Evolutionary conservation across 2,888 invertebrate species (phyloP).

Genomic region (Sthenelais limicola): DNA sequence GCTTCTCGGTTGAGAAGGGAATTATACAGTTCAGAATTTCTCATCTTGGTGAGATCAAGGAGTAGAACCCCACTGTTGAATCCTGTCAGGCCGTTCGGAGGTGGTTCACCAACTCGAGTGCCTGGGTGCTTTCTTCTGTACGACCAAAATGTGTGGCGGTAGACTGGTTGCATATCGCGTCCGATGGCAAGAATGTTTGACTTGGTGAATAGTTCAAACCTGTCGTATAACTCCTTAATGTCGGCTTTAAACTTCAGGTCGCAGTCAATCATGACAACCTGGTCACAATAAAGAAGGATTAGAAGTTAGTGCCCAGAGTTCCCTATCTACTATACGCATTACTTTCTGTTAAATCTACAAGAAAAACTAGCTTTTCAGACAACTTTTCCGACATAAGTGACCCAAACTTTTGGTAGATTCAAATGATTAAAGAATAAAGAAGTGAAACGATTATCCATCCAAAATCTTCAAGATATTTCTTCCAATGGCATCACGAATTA

Average conservation of each 20-base stretch:
- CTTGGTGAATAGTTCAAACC: constrained; percentile 79
- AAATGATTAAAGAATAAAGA: too few relatives aligned
- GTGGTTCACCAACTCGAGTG: constrained; percentile 78
- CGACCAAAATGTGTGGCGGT: constrained; percentile 81
- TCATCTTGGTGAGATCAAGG: constrained; percentile 79
- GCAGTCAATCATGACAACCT: constrained; percentile 82
- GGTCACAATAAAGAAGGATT: too few relatives aligned
- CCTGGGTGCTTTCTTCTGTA: constrained; percentile 79
- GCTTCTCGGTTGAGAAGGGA: constrained; percentile 71
- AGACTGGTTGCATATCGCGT: constrained; percentile 83
- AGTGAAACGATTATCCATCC: too few relatives aligned
- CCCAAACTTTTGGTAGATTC: too few relatives aligned
- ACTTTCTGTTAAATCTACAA: too few relatives aligned
- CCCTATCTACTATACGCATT: too few relatives aligned
- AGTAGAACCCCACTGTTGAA: constrained; percentile 87
- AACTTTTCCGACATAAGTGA: too few relatives aligned
- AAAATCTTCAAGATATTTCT: too few relatives aligned
- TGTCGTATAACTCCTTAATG: constrained; percentile 78
- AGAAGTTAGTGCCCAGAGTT: too few relatives aligned
- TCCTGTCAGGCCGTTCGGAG: constrained; percentile 77
- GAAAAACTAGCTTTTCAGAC: too few relatives aligned
- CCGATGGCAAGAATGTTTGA: constrained; percentile 79
- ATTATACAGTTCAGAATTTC: constrained; percentile 78
- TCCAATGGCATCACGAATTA: too few relatives aligned
- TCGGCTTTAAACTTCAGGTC: constrained; percentile 83